phyloP scores from a whole-genome alignment of 2,797 vertebrate species.

The Sylvia borin region DNA sequence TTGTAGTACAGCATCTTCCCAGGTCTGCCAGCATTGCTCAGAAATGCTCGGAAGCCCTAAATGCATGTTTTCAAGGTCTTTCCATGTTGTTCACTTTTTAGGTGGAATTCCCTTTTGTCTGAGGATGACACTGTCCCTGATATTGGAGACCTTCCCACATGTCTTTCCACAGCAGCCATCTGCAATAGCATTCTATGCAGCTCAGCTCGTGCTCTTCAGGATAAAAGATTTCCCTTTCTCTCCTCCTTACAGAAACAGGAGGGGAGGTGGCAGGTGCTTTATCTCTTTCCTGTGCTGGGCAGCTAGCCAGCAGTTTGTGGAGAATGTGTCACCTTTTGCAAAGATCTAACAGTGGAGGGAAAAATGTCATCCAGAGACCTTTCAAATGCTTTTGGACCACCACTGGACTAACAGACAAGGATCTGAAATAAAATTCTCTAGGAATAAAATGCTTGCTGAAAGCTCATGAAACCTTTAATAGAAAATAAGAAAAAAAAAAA shows the following conservation, averaged over 20 bases:
- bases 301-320: background rate
- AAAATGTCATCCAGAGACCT: background rate
- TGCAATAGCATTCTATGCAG: rapidly evolving
- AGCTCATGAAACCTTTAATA: background rate
- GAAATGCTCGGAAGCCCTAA: background rate
- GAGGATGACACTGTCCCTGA: background rate
- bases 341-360: background rate
- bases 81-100: background rate
- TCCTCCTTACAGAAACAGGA: background rate
- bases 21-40: background rate
- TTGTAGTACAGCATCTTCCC: background rate
- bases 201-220: background rate
- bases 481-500: background rate
- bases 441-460: background rate
- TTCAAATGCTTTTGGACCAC: background rate
- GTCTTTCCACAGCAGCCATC: background rate
- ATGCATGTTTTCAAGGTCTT: background rate
- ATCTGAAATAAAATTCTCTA: background rate
- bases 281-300: background rate
- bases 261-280: background rate
- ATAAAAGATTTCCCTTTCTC: background rate
- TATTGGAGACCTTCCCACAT: background rate
- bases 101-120: background rate
- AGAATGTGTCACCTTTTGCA: background rate
- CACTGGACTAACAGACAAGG: background rate